Evolutionary conservation across 2,888 invertebrate genomes (phyloP).

Genomic region (Pocota personata): DNA sequence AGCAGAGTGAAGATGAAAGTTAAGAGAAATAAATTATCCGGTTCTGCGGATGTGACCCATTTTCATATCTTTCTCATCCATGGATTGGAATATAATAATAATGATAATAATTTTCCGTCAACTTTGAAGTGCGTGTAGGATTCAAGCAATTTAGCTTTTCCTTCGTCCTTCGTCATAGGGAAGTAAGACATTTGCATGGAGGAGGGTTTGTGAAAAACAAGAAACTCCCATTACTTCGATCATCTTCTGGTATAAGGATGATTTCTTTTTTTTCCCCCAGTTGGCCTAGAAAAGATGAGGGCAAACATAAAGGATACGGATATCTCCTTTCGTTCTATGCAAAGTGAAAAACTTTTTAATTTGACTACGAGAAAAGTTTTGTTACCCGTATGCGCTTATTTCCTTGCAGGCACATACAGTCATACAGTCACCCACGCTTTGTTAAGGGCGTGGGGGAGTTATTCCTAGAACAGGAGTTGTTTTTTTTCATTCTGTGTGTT

Average conservation of each 20-base stretch:
- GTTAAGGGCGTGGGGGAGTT: not conserved
- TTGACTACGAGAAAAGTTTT: conserved; percentile 65
- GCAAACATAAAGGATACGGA: conserved; percentile 22
- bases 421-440: not conserved
- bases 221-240: conserved; percentile 67
- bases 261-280: not conserved
- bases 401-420: conserved; percentile 41
- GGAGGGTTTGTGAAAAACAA: conserved; percentile 27
- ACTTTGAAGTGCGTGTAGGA: conserved; percentile 51
- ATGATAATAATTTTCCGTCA: conserved; percentile 59
- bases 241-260: conserved; percentile 2
- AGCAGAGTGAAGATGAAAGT: conserved; percentile 3
- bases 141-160: conserved; percentile 41
- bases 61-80: conserved; percentile 36
- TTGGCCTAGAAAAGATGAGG: conserved; percentile 16
- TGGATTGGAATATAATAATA: conserved; percentile 69
- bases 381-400: conserved; percentile 59
- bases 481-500: conserved; percentile 17
- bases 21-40: conserved; percentile 64
- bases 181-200: conserved; percentile 19
- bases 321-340: conserved; percentile 26
- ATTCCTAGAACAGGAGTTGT: not conserved
- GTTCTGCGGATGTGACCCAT: conserved; percentile 63
- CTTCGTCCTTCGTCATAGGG: conserved; percentile 7
- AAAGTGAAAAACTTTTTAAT: conserved; percentile 73